Percentiles rank a stretch among this genome's conserved stretches.
These are phyloP conservation scores for Thaleichthys pacificus DNA, from an alignment of 2,797 vertebrate species.

Conservation along the genomic window DNA sequence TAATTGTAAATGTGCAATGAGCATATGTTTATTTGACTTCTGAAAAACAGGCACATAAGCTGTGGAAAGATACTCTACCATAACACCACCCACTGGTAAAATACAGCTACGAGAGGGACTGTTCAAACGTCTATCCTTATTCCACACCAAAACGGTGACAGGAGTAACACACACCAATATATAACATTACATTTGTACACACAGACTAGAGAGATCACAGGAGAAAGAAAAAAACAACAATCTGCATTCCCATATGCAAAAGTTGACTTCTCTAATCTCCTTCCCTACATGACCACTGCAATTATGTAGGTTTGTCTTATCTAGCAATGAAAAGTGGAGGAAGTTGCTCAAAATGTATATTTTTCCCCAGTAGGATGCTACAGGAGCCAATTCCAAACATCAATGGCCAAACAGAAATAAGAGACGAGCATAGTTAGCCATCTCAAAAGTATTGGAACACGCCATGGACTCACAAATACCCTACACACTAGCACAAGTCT, in stretches of 20 bases:
- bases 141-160: slow-evolving; percentile 26
- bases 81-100: slow-evolving; percentile 39
- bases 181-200: slow-evolving; percentile 25
- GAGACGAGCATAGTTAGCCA: slow-evolving; percentile 3
- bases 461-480: background rate
- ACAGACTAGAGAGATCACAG: slow-evolving; percentile 7
- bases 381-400: background rate
- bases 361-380: too few species aligned
- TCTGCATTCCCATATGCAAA: background rate
- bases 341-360: too few species aligned
- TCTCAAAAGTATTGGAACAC: background rate
- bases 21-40: slow-evolving; percentile 47
- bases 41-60: slow-evolving; percentile 46
- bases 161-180: slow-evolving; percentile 13
- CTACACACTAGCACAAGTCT: background rate
- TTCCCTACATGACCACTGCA: background rate
- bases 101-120: slow-evolving; percentile 22
- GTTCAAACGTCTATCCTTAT: slow-evolving; percentile 13
- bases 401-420: background rate
- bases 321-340: background rate
- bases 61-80: slow-evolving; percentile 21
- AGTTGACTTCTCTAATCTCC: background rate
- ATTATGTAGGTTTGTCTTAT: background rate
- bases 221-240: background rate
- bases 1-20: slow-evolving; percentile 16